Evolutionary conservation across 2,888 invertebrate genomes (phyloP), one percentile per base, ranked within the genome.

Genomic region (Reticulitermes lucifugus): DNA sequence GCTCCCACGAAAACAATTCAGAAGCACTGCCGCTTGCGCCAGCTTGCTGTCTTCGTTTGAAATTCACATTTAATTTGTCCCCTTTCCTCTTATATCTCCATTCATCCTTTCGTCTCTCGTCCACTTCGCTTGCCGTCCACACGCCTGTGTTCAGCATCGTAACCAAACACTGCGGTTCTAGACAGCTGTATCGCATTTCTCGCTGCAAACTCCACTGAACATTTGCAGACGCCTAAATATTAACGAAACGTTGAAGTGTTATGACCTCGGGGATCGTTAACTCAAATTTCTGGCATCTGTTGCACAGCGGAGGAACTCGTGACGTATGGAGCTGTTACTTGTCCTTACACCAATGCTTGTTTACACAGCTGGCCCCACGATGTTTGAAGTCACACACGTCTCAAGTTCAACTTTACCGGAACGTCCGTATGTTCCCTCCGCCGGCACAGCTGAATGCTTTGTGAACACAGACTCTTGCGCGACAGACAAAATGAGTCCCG

Each of bases 211-310:
- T 77, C 43, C 14, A 77, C 18, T n/a, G 25, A n/a, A 46, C 79
- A 55, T 12, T 18, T 2, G 4, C 14, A 55, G 55, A 18, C 18
- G 18, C 25, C 46, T 55, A 18, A 14, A 80, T 41, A 60, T 55
- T 60, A 80, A 80, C 79, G 79, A 80, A 59, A 80, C 14, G 60
- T 80, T 80, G 80, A 60, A 41, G 59, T 22, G 41, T 59, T 80
- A 60, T 51, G 22, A 60, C 60, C 80, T 41, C 60, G 60, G 35
- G 41, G 80, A 80, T 60, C 60, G 60, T 80, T 60, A 80, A 80
- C 80, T 80, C 59, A 29, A 80, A 80, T 80, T 59, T 35, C 80
- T 60, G 80, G 35, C 80, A 80, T 55, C 80, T 80, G 80, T 29
- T 80, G 60, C 60, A 10, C 25, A 18, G 25, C 10, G 18, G 70